Percentiles rank a stretch among this genome's conserved stretches.
phyloP scores from a whole-genome alignment of 2,113 vertebrate genomes.

The Cacatua alba region DNA sequence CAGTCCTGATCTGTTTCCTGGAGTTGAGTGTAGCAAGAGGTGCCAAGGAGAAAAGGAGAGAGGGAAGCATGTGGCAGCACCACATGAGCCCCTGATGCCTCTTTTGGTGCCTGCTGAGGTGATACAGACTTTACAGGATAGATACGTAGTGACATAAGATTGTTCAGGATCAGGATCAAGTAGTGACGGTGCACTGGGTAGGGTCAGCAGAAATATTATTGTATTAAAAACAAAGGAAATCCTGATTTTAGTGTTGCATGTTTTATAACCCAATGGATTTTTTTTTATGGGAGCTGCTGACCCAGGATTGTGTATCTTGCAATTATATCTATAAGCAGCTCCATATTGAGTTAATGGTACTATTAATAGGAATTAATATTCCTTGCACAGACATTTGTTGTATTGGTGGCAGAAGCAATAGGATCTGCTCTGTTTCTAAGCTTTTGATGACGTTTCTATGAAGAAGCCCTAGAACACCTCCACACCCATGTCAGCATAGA shows the following conservation, averaged over 20 bases:
- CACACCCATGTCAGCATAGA: neutral
- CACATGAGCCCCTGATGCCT: neutral
- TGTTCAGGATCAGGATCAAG: neutral
- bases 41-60: neutral
- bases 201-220: neutral
- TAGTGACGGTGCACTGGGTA: neutral
- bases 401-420: neutral
- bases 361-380: neutral
- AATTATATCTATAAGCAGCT: neutral
- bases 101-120: neutral
- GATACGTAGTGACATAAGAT: neutral
- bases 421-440: neutral
- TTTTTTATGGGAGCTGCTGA: neutral
- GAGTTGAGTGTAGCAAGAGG: neutral
- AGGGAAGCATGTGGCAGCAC: slow-evolving; percentile 20
- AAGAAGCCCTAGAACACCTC: neutral
- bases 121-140: neutral
- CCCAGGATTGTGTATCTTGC: neutral
- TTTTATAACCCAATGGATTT: neutral
- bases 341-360: neutral
- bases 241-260: neutral
- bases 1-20: neutral
- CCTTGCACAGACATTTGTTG: neutral
- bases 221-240: neutral
- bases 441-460: neutral